Base-by-base conservation (phyloP, 2,797 vertebrate genomes). In the Merluccius polli region DNA sequence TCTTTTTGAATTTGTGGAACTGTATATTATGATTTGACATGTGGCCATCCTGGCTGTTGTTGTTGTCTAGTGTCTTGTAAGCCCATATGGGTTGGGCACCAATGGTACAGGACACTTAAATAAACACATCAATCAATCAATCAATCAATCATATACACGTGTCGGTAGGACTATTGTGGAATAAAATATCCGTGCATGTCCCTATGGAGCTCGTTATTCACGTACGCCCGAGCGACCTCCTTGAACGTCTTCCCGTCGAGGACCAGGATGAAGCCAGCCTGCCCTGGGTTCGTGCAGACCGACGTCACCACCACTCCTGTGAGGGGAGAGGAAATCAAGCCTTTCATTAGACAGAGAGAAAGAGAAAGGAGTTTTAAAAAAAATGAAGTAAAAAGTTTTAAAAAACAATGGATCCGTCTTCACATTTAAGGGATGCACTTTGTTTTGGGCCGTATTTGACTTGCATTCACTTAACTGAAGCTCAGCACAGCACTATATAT, bases 151-250 rank as follows among this genome's bases (percentile, higher is more conserved):
- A 36, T 2, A 24, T 11, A 36, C 70, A 36, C 18, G 6, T 11
- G 31, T 18, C 7, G 29, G 6, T 10, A 7, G 29, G 31, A 30
- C 29, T 32, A 69, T 32, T 88, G 85, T 0, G 95, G 94, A 83
- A 99, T 94, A 75, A 98, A 99, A 21, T 94, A 35, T 13, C 98
- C 98, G 0, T 99, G 98, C 87, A 99, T 91, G 69, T 97, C 97
- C 82, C 94, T 86, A 33, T 94, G 90, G 74, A 99, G 78, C 15
- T 93, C 90, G 3, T 82, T 83, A 2, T 91, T 86, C 13, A 98
- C 75, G 0, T 75, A 87, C 0, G 96, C 96, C 1, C 96, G 93
- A n/a, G 94, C 96, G 3, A 97, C 71, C 86, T 99, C 98, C 78
- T 92, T 94, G 31, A 98, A 96, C 0, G 93, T 95, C 88, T 86